phyloP scores from a whole-genome alignment of 2,888 invertebrate genomes.

The Anoplius nigerrimus region DNA sequence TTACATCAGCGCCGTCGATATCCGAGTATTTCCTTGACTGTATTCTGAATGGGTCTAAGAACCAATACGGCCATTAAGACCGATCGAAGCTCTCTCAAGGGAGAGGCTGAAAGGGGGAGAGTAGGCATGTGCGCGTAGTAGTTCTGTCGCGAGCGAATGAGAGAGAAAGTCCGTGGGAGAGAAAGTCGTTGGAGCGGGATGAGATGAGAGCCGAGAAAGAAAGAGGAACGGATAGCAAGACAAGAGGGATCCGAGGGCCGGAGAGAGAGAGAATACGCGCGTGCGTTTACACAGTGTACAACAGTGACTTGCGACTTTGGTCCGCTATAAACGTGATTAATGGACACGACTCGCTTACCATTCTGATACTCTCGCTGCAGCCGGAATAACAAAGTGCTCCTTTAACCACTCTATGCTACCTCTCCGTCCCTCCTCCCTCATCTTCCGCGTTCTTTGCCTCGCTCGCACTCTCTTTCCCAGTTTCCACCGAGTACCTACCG shows the following conservation, averaged over 20 bases:
- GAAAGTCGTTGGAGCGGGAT: too few species aligned
- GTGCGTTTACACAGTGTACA: slow-evolving; percentile 66
- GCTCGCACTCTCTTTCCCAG: slow-evolving; percentile 9
- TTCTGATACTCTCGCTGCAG: slow-evolving; percentile 63
- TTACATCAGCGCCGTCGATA: slow-evolving; percentile 1
- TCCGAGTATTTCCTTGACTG: not conserved
- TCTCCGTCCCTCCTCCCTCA: slow-evolving; percentile 17
- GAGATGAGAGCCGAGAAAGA: too few species aligned
- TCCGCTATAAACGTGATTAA: slow-evolving; percentile 73
- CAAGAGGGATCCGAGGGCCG: too few species aligned
- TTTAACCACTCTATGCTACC: slow-evolving; percentile 29
- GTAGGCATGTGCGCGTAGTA: too few species aligned
- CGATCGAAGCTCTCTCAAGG: slow-evolving; percentile 45
- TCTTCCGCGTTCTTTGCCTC: not conserved
- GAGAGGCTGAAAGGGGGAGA: slow-evolving; percentile 34
- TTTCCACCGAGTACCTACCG: slow-evolving; percentile 17
- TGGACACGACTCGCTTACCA: slow-evolving; percentile 70
- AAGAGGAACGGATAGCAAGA: not conserved
- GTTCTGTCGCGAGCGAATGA: too few species aligned
- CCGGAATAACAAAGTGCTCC: slow-evolving; percentile 69
- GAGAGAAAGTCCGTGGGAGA: too few species aligned
- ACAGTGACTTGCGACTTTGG: slow-evolving; percentile 72
- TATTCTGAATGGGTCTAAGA: slow-evolving; percentile 3
- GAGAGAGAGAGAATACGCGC: slow-evolving; percentile 39
- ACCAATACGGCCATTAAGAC: slow-evolving; percentile 55